These are phyloP conservation scores for Botrylloides violaceus DNA, from an alignment of 23 tunicate genomes.

Conservation along the genomic window DNA sequence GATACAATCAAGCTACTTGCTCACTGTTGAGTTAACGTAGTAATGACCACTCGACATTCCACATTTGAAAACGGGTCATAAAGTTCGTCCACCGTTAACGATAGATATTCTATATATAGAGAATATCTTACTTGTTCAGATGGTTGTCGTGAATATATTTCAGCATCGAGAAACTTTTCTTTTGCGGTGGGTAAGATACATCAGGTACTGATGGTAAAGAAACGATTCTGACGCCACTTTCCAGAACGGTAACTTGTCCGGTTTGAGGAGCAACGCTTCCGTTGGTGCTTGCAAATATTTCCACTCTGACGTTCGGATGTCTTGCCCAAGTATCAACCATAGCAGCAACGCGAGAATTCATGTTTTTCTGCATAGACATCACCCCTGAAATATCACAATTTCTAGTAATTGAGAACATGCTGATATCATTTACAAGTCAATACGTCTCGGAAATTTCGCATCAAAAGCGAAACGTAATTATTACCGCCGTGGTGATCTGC, in stretches of 20 bases:
- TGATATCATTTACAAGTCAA: too few relatives aligned
- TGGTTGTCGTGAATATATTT: slow-evolving; percentile 33
- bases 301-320: slow-evolving; percentile 2
- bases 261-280: background rate
- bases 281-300: slow-evolving; percentile 25
- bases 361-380: slow-evolving; percentile 22
- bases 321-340: slow-evolving; percentile 19
- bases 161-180: slow-evolving; percentile 37
- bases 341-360: slow-evolving; percentile 15
- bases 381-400: slow-evolving; percentile 12
- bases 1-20: too few relatives aligned
- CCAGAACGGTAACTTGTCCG: background rate
- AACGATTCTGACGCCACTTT: slow-evolving; percentile 1
- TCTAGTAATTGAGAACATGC: too few relatives aligned
- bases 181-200: slow-evolving; percentile 30
- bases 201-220: slow-evolving; percentile 33
- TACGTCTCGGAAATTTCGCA: too few relatives aligned
- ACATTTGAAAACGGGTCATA: too few relatives aligned
- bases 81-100: too few relatives aligned
- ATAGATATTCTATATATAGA: background rate
- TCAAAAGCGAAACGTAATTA: background rate
- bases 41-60: too few relatives aligned
- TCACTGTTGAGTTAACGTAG: too few relatives aligned
- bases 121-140: slow-evolving; percentile 34
- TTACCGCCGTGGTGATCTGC: too few relatives aligned